A percentile compares a stretch with the other conserved stretches of the same genome.
Evolutionary conservation across 2,797 vertebrate species (phyloP).

Genomic region (Nyctibius grandis): DNA sequence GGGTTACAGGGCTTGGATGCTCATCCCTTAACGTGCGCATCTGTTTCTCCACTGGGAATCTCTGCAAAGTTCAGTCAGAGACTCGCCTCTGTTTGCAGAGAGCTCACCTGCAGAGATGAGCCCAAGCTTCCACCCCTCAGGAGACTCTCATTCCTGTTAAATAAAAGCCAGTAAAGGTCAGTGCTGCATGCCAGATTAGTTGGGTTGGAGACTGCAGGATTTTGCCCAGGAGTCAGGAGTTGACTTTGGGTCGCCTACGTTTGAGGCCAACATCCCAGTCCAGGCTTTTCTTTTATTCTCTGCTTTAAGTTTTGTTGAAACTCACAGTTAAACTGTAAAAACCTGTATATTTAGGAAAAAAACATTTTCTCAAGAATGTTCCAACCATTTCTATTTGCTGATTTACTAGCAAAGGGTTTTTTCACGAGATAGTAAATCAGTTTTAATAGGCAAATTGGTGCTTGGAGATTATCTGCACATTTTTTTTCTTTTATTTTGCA

Average conservation of each 20-base stretch:
- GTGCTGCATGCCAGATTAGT: not conserved
- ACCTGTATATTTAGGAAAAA: not conserved
- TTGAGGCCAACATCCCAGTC: not conserved
- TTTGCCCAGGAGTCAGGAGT: not conserved
- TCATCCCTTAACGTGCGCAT: not conserved
- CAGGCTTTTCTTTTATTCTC: not conserved
- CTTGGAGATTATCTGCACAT: not conserved
- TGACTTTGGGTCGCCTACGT: not conserved
- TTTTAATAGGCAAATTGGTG: conserved; percentile 6
- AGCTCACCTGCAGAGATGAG: not conserved
- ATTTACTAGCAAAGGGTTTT: not conserved
- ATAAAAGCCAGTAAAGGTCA: conserved; percentile 52
- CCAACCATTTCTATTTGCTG: not conserved
- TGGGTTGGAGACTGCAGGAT: not conserved
- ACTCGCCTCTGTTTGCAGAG: not conserved
- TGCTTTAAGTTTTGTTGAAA: not conserved
- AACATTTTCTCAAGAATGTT: not conserved
- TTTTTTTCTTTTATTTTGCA: not conserved
- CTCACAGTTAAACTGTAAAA: not conserved
- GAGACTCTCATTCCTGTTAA: not conserved
- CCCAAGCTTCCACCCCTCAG: not conserved
- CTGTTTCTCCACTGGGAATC: not conserved
- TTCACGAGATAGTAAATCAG: not conserved
- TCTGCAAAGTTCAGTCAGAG: conserved; percentile 61
- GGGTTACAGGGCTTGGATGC: conserved; percentile 15